A percentile compares a stretch with the other conserved stretches of the same genome.
These are phyloP conservation scores for Chascanopsetta lugubris DNA, from an alignment of 2,113 vertebrate genomes.

Conservation along the genomic window DNA sequence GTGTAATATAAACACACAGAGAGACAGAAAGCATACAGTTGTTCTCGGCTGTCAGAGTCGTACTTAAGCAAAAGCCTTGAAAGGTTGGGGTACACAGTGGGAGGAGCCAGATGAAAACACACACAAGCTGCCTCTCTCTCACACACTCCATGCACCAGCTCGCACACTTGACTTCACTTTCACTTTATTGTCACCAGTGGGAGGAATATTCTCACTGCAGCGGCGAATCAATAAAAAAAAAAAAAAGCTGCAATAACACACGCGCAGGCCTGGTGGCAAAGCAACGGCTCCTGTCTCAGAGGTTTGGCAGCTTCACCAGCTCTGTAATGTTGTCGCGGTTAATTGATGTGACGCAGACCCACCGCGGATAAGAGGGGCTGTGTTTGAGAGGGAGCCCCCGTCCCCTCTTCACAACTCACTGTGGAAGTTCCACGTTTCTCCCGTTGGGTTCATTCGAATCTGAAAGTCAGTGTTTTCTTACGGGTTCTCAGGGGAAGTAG, in stretches of 20 bases:
- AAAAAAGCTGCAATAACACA: not conserved
- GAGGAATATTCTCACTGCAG: constrained; percentile 4
- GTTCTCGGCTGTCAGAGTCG: constrained; percentile 30
- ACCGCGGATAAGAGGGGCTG: not conserved
- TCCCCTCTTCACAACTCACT: constrained; percentile 13
- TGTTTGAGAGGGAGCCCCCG: not conserved
- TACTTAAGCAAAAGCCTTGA: constrained; percentile 30
- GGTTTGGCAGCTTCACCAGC: constrained; percentile 80
- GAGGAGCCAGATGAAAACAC: constrained; percentile 29
- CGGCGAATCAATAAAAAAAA: constrained; percentile 19
- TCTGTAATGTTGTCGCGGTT: constrained; percentile 83
- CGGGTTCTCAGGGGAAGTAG: constrained; percentile 82
- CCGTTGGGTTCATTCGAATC: constrained; percentile 31
- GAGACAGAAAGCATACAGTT: constrained; percentile 43
- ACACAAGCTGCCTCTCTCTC: constrained; percentile 9
- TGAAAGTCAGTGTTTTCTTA: constrained; percentile 62
- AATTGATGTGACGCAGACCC: not conserved
- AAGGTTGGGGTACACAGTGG: constrained; percentile 21
- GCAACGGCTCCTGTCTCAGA: constrained; percentile 80
- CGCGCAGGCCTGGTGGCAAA: constrained; percentile 78
- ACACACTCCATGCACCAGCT: constrained; percentile 7
- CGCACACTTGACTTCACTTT: constrained; percentile 53
- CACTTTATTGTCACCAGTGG: constrained; percentile 22
- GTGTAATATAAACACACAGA: constrained; percentile 45
- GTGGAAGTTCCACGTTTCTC: not conserved